Evolutionary conservation across 2,113 vertebrate species (phyloP).

Genomic region (Caranx melampygus): DNA sequence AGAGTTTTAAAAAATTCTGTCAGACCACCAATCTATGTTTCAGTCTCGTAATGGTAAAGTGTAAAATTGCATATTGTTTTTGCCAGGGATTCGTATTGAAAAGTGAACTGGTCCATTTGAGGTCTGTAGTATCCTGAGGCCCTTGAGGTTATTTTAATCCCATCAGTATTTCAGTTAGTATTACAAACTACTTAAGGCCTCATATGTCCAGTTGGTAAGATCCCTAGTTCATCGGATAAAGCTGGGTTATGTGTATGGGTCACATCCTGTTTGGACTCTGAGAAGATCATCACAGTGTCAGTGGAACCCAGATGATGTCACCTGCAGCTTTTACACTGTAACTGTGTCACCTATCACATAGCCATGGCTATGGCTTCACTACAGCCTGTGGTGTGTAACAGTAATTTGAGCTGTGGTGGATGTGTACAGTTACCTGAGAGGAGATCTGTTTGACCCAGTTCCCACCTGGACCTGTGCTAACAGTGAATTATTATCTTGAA

Average conservation of each 20-base stretch:
- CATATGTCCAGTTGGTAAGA: too few relatives aligned
- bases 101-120: too few relatives aligned
- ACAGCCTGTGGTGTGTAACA: not conserved
- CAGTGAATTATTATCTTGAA: not conserved
- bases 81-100: too few relatives aligned
- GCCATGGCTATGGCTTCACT: constrained; percentile 32
- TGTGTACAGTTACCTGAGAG: constrained; percentile 1
- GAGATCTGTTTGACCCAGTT: constrained; percentile 4
- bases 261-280: not conserved
- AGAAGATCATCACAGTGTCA: not conserved
- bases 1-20: too few relatives aligned
- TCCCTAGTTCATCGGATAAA: too few relatives aligned
- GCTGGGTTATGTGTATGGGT: not conserved
- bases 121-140: too few relatives aligned
- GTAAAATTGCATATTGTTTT: too few relatives aligned
- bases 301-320: constrained; percentile 10
- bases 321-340: constrained; percentile 8
- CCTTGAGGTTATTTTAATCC: too few relatives aligned
- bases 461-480: not conserved
- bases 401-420: not conserved
- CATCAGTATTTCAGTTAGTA: too few relatives aligned
- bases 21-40: too few relatives aligned
- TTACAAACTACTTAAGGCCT: too few relatives aligned
- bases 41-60: too few relatives aligned
- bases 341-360: constrained; percentile 7